Conservation (phyloP, 2,113 vertebrate genomes). For the Laticauda colubrina region DNA sequence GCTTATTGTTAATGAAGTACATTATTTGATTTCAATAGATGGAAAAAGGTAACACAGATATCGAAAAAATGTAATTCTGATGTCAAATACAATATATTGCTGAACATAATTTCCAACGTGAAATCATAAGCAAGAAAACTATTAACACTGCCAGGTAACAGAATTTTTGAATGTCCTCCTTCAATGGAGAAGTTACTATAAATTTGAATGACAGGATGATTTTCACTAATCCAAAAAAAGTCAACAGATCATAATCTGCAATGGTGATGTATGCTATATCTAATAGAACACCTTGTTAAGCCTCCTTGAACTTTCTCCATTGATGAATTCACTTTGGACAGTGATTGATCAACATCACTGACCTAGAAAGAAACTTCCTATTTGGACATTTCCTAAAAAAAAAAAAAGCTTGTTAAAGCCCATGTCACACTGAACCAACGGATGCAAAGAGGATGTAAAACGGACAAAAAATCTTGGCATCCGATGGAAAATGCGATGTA, state of each 20-base stretch:
- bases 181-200: slow-evolving; percentile 47
- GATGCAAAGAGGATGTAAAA: no score
- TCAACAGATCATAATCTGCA: slow-evolving; percentile 46
- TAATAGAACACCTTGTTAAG: slow-evolving; percentile 48
- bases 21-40: slow-evolving; percentile 13
- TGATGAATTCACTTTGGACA: slow-evolving; percentile 13
- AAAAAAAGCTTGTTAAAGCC: background rate
- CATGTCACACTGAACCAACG: no score
- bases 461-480: no score
- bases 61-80: slow-evolving; percentile 24
- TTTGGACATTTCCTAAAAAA: background rate
- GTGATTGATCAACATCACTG: background rate
- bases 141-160: slow-evolving; percentile 53
- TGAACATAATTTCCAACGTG: slow-evolving; percentile 28
- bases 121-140: slow-evolving; percentile 46
- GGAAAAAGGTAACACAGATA: background rate
- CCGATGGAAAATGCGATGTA: no score
- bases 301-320: slow-evolving; percentile 41
- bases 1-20: slow-evolving; percentile 4
- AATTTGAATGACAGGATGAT: slow-evolving; percentile 50
- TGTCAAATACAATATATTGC: background rate
- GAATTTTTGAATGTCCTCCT: slow-evolving; percentile 58
- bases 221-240: slow-evolving; percentile 58
- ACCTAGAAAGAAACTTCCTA: background rate
- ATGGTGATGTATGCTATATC: slow-evolving; percentile 23